These are phyloP conservation scores for Epizoanthus rinbou DNA, from an alignment of 92 coral and sea anemone genomes.

Conservation along the genomic window DNA sequence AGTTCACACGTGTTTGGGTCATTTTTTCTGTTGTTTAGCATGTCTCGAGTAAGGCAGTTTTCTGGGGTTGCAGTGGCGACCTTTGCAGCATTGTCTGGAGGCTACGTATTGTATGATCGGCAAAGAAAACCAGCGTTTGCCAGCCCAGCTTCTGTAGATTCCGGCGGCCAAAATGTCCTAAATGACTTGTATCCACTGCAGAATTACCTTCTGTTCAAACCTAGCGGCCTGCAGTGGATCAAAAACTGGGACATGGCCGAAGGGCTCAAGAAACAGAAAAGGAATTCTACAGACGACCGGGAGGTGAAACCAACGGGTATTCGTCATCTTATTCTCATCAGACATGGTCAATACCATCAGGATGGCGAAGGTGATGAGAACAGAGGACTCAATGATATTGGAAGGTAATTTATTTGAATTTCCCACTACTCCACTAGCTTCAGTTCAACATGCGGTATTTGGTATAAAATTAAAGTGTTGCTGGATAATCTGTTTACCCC, in stretches of 20 bases:
- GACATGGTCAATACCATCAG: conserved; percentile 90
- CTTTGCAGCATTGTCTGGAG: conserved; percentile 78
- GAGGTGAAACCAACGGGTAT: conserved; percentile 87
- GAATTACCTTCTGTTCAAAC: conserved; percentile 61
- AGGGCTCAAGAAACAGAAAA: conserved; percentile 51
- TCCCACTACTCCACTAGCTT: neutral
- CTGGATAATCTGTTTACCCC: neutral
- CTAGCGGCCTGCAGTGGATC: conserved; percentile 71
- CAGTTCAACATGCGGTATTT: neutral
- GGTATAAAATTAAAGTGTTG: neutral
- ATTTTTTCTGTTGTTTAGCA: conserved; percentile 1
- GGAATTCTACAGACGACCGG: conserved; percentile 41
- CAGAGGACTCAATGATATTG: conserved; percentile 74
- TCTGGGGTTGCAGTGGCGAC: conserved; percentile 73
- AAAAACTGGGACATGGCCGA: conserved; percentile 85
- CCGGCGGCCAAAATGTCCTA: conserved; percentile 41
- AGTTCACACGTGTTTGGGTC: neutral
- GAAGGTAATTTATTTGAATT: conserved; percentile 67
- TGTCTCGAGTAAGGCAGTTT: conserved; percentile 70
- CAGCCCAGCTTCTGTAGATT: conserved; percentile 42
- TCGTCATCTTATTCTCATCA: conserved; percentile 81
- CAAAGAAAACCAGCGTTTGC: conserved; percentile 60
- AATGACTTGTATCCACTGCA: conserved; percentile 57
- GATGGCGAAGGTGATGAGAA: conserved; percentile 68
- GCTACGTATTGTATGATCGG: conserved; percentile 59